A percentile compares a stretch with the other conserved stretches of the same genome.
These are phyloP conservation scores for Brachystomella parvula DNA, from an alignment of 1,140 invertebrate species.

Conservation along the genomic window DNA sequence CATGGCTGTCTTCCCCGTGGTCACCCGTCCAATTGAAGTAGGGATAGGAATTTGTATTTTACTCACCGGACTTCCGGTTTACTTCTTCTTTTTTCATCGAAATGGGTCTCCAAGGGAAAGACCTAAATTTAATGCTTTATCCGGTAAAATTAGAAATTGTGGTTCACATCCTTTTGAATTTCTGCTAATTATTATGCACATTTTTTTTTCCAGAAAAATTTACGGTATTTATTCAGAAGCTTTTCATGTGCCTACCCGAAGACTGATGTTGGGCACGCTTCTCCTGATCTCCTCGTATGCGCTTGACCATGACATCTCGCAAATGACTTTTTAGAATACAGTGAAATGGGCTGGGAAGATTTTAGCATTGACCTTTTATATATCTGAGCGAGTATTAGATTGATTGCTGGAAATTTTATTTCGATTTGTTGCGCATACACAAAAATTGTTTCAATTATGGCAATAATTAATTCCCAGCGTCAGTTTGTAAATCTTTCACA, in stretches of 20 bases:
- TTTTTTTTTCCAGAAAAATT: constrained; percentile 49
- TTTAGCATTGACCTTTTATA: too few relatives aligned
- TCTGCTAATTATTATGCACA: background rate
- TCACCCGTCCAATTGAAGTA: constrained; percentile 68
- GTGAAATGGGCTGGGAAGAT: too few relatives aligned
- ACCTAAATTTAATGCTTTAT: too few relatives aligned
- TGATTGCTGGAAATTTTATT: too few relatives aligned
- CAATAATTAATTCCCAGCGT: too few relatives aligned
- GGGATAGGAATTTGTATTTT: constrained; percentile 75
- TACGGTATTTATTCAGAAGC: constrained; percentile 60
- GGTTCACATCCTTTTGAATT: constrained; percentile 5
- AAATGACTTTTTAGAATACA: too few relatives aligned
- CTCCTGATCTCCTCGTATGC: too few relatives aligned
- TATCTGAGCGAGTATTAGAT: too few relatives aligned
- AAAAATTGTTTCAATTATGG: too few relatives aligned
- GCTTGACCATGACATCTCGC: too few relatives aligned
- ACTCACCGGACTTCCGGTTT: constrained; percentile 75
- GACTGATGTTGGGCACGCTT: constrained; percentile 47
- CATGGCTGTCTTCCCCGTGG: constrained; percentile 70
- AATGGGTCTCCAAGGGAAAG: constrained; percentile 48
- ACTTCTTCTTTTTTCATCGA: constrained; percentile 68
- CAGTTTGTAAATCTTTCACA: too few relatives aligned
- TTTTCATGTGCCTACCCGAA: constrained; percentile 67
- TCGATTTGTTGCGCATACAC: too few relatives aligned
- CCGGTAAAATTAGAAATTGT: constrained; percentile 8